Evolutionary conservation across 2,113 vertebrate genomes (phyloP).

Genomic region (Fulmarus glacialis): DNA sequence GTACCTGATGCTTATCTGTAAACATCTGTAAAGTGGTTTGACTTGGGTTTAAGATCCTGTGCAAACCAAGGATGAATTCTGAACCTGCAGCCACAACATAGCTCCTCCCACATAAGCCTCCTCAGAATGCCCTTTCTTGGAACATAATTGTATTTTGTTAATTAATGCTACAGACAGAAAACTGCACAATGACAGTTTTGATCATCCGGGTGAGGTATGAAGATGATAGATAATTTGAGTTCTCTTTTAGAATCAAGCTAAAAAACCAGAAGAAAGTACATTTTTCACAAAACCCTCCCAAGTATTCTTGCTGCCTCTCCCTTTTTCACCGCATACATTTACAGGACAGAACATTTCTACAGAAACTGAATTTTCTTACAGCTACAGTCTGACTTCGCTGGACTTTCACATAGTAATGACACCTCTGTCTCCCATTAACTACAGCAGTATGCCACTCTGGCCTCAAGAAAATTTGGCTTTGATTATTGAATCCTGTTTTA

Average conservation of each 20-base stretch:
- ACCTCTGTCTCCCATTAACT: background rate
- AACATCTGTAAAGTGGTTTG: background rate
- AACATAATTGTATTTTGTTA: background rate
- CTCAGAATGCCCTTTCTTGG: background rate
- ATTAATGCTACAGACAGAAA: background rate
- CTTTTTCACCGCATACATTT: background rate
- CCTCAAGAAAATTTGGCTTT: background rate
- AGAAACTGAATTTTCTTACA: background rate
- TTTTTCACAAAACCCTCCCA: background rate
- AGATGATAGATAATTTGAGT: background rate
- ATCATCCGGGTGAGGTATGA: background rate
- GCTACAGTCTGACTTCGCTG: background rate
- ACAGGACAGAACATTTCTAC: background rate
- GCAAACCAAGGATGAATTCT: background rate
- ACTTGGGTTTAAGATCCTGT: background rate
- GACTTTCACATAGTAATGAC: background rate
- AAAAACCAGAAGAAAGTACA: background rate
- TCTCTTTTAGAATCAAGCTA: background rate
- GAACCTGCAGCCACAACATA: background rate
- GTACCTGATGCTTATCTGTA: slow-evolving; percentile 53
- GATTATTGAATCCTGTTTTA: background rate
- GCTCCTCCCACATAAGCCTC: background rate
- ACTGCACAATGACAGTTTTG: background rate
- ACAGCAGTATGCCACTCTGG: background rate
- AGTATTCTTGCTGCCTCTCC: background rate